These are phyloP conservation scores for Anoura caudifer DNA, from an alignment of 2,113 vertebrate species.

Conservation along the genomic window DNA sequence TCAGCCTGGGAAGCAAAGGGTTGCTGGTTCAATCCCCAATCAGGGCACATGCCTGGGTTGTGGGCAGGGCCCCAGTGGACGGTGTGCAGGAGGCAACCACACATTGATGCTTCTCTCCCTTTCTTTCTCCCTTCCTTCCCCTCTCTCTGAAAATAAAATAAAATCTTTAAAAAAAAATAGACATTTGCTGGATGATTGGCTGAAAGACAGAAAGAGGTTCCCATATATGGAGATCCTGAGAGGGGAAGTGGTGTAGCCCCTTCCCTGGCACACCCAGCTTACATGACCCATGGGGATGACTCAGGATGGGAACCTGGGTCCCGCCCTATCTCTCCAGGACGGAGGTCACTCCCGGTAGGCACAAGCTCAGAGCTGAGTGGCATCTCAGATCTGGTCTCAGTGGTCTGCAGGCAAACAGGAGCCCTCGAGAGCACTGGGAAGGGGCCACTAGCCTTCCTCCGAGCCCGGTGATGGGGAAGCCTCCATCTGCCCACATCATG, in stretches of 20 bases:
- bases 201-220: neutral
- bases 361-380: neutral
- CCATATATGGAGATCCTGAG: neutral
- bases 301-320: neutral
- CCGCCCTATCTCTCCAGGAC: neutral
- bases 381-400: neutral
- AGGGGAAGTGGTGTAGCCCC: neutral
- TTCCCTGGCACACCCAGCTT: neutral
- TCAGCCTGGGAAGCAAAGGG: no score
- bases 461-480: neutral
- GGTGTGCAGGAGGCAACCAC: no score
- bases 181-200: neutral
- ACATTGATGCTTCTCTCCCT: no score
- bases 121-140: no score
- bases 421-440: neutral
- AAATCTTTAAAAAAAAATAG: no score
- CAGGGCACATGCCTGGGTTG: no score
- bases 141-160: no score
- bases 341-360: neutral
- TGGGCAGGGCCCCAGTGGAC: no score
- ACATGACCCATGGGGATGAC: neutral
- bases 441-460: neutral
- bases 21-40: no score
- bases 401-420: neutral
- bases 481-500: neutral